Conservation (phyloP, 2,113 vertebrate species). For the Mus musculus region GRCm39 chr11:57217501-57218000, state of each 20-base stretch:
- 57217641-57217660: background rate
- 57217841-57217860: background rate
- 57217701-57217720: conserved; percentile 3
- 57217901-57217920: background rate
- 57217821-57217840: background rate
- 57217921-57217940: background rate
- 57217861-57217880: background rate
- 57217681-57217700: background rate
- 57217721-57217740: background rate
- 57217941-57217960: background rate
- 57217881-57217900: background rate
- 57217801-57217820: background rate
- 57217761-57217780: background rate
- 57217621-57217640: background rate
- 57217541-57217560: background rate
- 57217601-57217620: background rate
- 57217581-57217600: background rate
- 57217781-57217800: background rate
- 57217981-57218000: background rate
- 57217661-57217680: background rate
- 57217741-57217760: background rate
- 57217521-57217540: conserved; percentile 14
- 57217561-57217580: conserved; percentile 2
- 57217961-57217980: background rate
- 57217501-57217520: conserved; percentile 44